Evolutionary conservation across 2,113 vertebrate species (phyloP), one percentile per base, ranked within the genome.

Genomic region (Pollachius pollachius): DNA sequence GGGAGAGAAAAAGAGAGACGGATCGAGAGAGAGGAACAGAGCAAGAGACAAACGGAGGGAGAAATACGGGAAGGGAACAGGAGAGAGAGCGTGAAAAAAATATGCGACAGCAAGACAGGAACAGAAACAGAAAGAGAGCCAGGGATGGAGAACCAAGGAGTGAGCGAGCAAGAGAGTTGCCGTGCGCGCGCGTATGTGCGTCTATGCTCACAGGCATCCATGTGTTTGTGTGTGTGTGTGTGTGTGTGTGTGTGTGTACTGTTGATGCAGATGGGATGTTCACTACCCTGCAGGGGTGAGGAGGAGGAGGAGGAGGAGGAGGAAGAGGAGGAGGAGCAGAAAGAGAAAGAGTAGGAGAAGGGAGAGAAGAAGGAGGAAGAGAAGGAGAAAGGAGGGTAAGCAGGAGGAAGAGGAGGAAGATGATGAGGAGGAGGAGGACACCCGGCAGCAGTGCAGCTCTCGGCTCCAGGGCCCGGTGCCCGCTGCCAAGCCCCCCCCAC

Each of bases 371-470:
- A 23, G 21, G 21, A 23, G 21, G 2, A 23, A 23, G 21, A 23
- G 52, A 41, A 11, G 41, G 4, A 48, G 21, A 23, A 21, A 72
- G 75, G 72, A 76, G 58, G 21, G 2, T 23, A 23, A 23, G 21
- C 21, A 23, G 21, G 21, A 23, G 21, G 2, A 23, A 23, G 21
- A 23, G 52, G 52, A 11, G 41, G 4, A 48, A 65, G 18, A 74
- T 68, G 41, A 48, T 75, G 21, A 74, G 84, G 72, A 52, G 66
- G 64, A n/a, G 18, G 79, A 15, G 63, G 66, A 60, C 18, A 60
- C 2, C 58, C 58, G n/a, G 76, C 67, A 16, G 78, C 79, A 81
- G 75, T 0, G 81, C 79, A 77, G 80, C 88, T 80, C 83, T 62
- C 80, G 75, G 83, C 84, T 83, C 80, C 17, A 11, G n/a, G n/a